These are phyloP conservation scores for Elegia similella DNA, from an alignment of 2,888 invertebrate genomes.

Conservation along the genomic window DNA sequence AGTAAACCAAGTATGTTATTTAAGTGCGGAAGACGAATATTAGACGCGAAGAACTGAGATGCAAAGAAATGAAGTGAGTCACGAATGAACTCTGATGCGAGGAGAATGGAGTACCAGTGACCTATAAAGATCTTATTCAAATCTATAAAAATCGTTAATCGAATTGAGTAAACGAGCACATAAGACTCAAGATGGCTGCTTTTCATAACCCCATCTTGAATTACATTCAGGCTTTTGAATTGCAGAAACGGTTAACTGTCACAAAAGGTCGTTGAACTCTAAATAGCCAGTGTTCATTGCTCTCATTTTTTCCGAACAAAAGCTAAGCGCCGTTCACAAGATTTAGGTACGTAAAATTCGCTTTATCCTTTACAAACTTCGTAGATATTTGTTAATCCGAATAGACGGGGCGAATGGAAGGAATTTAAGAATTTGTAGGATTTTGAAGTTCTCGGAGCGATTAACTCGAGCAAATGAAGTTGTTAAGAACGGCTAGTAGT, in stretches of 20 bases:
- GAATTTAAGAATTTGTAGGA: constrained; percentile 27
- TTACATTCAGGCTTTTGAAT: not conserved
- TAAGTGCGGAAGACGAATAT: no score
- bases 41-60: no score
- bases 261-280: not conserved
- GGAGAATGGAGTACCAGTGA: no score
- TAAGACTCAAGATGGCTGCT: not conserved
- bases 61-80: no score
- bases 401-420: constrained; percentile 20
- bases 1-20: no score
- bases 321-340: constrained; percentile 24
- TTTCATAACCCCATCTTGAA: not conserved
- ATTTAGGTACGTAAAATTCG: constrained; percentile 25
- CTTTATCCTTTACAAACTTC: constrained; percentile 24
- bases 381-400: constrained; percentile 28
- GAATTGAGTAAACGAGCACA: no score
- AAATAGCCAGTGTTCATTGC: not conserved
- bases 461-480: constrained; percentile 16
- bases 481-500: constrained; percentile 15
- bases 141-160: no score
- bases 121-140: no score
- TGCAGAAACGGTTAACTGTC: not conserved
- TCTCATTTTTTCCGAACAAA: constrained; percentile 13
- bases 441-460: constrained; percentile 24
- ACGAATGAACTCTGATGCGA: no score